Conservation (phyloP, 2,797 vertebrate species). For the Mareca penelope region DNA sequence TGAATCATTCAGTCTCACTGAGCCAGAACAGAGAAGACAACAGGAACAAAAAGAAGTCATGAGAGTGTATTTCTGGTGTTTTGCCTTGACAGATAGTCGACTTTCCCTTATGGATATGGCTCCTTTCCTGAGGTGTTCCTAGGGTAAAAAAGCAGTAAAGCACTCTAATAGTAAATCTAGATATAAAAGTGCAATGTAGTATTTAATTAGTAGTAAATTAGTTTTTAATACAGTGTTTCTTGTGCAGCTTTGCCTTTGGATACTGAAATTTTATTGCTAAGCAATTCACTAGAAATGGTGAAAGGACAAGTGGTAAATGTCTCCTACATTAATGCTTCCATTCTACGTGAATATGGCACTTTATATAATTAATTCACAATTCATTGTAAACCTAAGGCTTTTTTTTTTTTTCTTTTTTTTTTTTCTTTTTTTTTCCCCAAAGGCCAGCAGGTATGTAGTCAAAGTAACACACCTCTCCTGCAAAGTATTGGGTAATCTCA, state of each 20-base stretch:
- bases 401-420: not conserved
- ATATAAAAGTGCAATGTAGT: not conserved
- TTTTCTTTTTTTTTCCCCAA: not conserved
- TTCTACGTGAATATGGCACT: not conserved
- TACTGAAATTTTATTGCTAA: not conserved
- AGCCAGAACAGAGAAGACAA: not conserved
- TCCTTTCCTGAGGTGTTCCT: not conserved
- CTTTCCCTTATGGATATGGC: not conserved
- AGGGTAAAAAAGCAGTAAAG: not conserved
- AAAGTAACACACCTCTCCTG: not conserved
- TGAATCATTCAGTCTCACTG: not conserved
- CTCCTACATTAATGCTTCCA: not conserved
- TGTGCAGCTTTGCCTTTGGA: not conserved
- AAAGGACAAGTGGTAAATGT: not conserved
- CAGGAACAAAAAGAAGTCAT: not conserved
- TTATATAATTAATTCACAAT: not conserved
- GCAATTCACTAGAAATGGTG: not conserved
- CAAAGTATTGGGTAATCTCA: not conserved
- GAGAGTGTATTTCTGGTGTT: not conserved
- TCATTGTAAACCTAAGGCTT: not conserved
- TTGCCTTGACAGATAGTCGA: not conserved
- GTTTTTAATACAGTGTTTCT: not conserved
- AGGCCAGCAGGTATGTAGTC: not conserved
- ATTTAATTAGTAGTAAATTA: not conserved
- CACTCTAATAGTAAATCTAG: not conserved